Base-by-base conservation (phyloP, 2,113 vertebrate genomes). In the Rhipidura dahli region DNA sequence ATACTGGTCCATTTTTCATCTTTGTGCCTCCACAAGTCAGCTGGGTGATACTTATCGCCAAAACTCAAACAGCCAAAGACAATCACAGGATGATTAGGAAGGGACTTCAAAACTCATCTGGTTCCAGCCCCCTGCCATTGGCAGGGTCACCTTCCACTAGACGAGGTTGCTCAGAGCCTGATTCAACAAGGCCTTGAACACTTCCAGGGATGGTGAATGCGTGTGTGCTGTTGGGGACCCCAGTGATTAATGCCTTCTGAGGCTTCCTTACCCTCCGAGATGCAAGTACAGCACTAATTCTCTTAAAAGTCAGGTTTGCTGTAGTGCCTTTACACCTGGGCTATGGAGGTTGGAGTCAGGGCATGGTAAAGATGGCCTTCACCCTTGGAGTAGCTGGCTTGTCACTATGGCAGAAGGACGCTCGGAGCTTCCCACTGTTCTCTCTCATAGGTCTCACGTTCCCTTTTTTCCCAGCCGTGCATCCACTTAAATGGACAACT, bases 401-500 rank as follows among this genome's bases (percentile, higher is more conserved):
- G 42, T 75, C n/a, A 8, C 49, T 2, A 2, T 17, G 20, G 86
- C 80, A 91, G 37, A 50, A 73, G 24, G 31, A 39, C 2, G 19
- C 78, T 88, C 0, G 0, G 40, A 59, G 30, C 50, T 60, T 66
- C 56, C 64, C 4, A 5, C 87, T 60, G 44, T 23, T 93, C 57
- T 83, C 9, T 92, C 64, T 47, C 4, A 1, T 33, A 49, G 70
- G 64, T 83, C 73, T 57, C 18, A 11, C 77, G 76, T 93, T 37
- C 44, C 61, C 65, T 71, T 39, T 23, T 11, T 9, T 1, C 2
- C 4, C 51, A 59, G 7, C 87, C 16, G 7, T 96, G 83, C 90
- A 94, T 97, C 95, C 76, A 15, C 94, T 96, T 97, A 98, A 97
- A 96, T 97, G 97, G 95, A 96, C 96, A 95, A 93, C 87, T 77